A percentile compares a stretch with the other conserved stretches of the same genome.
Evolutionary conservation across 1,140 invertebrate genomes (phyloP).

Genomic region (Eufriesea mexicana): DNA sequence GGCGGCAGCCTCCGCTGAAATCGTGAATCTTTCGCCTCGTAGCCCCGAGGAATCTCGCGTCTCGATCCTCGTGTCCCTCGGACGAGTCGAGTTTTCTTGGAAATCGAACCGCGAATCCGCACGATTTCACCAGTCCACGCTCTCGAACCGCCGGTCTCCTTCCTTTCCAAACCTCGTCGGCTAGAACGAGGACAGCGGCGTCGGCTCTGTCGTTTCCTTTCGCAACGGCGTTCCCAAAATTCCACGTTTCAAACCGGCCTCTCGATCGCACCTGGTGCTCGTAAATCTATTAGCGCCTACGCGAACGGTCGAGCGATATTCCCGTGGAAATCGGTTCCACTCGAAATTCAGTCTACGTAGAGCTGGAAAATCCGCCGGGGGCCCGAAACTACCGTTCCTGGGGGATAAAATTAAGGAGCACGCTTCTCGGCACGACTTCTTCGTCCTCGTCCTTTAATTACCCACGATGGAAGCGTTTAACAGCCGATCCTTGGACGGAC

Average conservation of each 20-base stretch:
- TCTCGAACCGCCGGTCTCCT: no score
- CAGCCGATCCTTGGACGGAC: not conserved
- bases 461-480: not conserved
- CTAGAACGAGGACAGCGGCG: not conserved
- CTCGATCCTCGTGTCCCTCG: constrained; percentile 4
- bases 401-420: not conserved
- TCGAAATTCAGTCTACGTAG: no score
- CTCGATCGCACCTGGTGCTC: constrained; percentile 7
- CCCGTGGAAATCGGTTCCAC: not conserved
- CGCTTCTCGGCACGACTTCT: not conserved
- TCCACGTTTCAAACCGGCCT: not conserved
- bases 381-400: no score
- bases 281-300: constrained; percentile 7
- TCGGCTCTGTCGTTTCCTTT: not conserved
- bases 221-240: not conserved
- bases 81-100: constrained; percentile 6
- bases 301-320: not conserved
- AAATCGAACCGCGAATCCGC: constrained; percentile 2
- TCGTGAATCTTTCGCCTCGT: not conserved
- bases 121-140: not conserved
- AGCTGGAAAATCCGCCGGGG: no score
- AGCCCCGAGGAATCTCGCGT: constrained; percentile 1
- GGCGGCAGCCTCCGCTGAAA: not conserved
- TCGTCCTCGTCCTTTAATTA: not conserved
- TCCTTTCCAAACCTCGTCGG: no score